Base-by-base conservation (phyloP, 2,888 invertebrate genomes). In the Hypena proboscidalis region DNA sequence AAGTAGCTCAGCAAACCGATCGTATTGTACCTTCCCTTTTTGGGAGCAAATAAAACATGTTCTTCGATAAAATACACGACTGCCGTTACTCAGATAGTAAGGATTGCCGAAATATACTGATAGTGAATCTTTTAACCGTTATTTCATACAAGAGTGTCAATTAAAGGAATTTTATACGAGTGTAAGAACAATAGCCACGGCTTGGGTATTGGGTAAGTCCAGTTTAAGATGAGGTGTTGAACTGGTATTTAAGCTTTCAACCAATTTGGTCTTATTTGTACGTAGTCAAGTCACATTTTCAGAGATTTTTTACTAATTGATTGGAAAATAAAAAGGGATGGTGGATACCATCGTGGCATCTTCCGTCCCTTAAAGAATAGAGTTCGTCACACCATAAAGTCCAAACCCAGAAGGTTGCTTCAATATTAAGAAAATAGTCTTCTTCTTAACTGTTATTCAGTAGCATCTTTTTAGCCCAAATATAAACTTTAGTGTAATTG, bases 121-220 rank as follows among this genome's bases (percentile, higher is more conserved):
- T 33, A 30, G 33, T 49, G 47, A 45, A 51, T 51, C 38, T 37
- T 49, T 35, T 22, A 35, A 45, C 45, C 39, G 52, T 44, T 52
- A 62, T 57, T 62, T 63, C 57, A 44, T 56, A 47, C 42, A 46
- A 51, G 59, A 49, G 64, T 77, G 79, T 76, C 79, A 78, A 78
- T 78, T 77, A 74, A 58, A 60, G 31, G 14, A 53, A 60, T 47
- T 73, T 46, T 52, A 50, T 71, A 66, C 57, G 58, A 54, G 58
- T 58, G 46, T 55, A 43, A 20, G 58, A 60, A 77, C 76, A 74
- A 72, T 75, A 59, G 67, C 44, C 17, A 6, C 15, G 21, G 14
- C 7, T 11, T 8, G 7, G 4, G 15, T 9, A 25, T 19, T 22
- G 13, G n/a, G 13, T n/a, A 2, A 13, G n/a, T 20, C 2, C 20